Percentiles rank a stretch among this genome's conserved stretches.
Conservation (phyloP, 2,113 vertebrate species). For the human (Homo sapiens) region GRCh38 chr16:57465001-57465500, state of each 20-base stretch:
- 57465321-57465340: background rate
- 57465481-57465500: background rate
- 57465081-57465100: background rate
- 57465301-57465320: background rate
- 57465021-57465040: background rate
- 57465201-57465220: background rate
- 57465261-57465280: background rate
- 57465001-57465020: background rate
- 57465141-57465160: background rate
- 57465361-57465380: background rate
- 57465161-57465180: background rate
- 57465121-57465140: no score
- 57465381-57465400: background rate
- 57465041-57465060: background rate
- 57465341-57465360: background rate
- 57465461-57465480: background rate
- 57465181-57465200: background rate
- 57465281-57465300: background rate
- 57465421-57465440: background rate
- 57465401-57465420: background rate
- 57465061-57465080: background rate
- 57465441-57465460: background rate
- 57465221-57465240: background rate
- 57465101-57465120: fast-evolving
- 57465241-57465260: background rate